Evolutionary conservation across 2,888 invertebrate species (phyloP).

Genomic region (Proisotoma minuta): DNA sequence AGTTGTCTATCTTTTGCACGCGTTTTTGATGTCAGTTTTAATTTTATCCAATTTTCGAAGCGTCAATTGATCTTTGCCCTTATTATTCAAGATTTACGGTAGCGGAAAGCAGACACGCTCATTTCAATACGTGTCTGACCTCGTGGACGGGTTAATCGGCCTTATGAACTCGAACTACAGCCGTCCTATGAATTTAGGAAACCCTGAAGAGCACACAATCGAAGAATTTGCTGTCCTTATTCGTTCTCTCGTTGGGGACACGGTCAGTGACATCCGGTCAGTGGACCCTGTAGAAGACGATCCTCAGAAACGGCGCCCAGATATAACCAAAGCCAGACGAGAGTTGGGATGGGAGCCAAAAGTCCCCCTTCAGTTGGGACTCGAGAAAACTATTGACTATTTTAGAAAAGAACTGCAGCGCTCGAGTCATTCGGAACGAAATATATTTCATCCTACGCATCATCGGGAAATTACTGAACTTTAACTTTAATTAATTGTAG

Average conservation of each 20-base stretch:
- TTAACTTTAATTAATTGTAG: too few species aligned
- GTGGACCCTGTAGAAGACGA: slow-evolving; percentile 90
- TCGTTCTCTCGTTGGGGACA: slow-evolving; percentile 74
- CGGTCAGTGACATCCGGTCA: slow-evolving; percentile 72
- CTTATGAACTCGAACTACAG: slow-evolving; percentile 93
- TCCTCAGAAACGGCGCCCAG: slow-evolving; percentile 88
- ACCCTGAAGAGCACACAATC: slow-evolving; percentile 96
- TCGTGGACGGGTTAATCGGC: slow-evolving; percentile 86
- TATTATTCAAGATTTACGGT: slow-evolving; percentile 72
- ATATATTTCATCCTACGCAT: too few species aligned
- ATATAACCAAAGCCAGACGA: slow-evolving; percentile 81
- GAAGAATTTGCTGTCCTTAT: slow-evolving; percentile 84
- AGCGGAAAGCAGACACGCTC: slow-evolving; percentile 88
- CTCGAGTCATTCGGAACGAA: slow-evolving; percentile 57
- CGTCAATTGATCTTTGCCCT: too few species aligned
- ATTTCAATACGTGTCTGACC: slow-evolving; percentile 95
- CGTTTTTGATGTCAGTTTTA: too few species aligned
- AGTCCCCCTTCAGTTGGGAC: slow-evolving; percentile 75
- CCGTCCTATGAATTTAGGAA: slow-evolving; percentile 91
- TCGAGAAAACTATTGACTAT: slow-evolving; percentile 87
- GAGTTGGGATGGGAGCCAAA: slow-evolving; percentile 86
- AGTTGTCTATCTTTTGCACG: too few species aligned
- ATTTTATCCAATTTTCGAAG: too few species aligned
- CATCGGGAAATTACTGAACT: too few species aligned
- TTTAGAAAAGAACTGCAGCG: slow-evolving; percentile 76